Evolutionary conservation across 2,888 invertebrate species (phyloP).

Genomic region (Lacanobia oleracea): DNA sequence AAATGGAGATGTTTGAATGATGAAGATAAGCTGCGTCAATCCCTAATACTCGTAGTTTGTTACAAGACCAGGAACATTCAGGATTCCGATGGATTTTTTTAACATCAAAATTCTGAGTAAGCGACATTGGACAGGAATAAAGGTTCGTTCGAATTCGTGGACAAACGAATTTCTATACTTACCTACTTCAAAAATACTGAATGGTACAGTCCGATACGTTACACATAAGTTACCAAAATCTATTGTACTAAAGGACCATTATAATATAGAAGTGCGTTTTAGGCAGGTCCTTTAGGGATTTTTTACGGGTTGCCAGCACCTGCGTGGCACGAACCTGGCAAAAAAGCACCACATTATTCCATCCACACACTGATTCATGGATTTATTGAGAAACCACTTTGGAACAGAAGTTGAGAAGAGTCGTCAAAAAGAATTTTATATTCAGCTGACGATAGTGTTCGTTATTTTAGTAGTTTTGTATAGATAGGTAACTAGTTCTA

Average conservation of each 20-base stretch:
- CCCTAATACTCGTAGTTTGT: too few species aligned
- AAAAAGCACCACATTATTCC: slow-evolving; percentile 75
- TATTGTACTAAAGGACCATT: slow-evolving; percentile 59
- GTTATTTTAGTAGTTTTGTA: neutral
- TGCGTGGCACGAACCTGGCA: slow-evolving; percentile 86
- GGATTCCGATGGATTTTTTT: neutral
- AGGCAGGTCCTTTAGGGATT: slow-evolving; percentile 73
- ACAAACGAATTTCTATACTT: slow-evolving; percentile 22
- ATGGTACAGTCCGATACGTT: slow-evolving; percentile 59
- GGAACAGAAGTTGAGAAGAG: slow-evolving; percentile 67
- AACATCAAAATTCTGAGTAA: slow-evolving; percentile 6
- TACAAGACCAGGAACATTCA: neutral
- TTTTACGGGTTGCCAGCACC: slow-evolving; percentile 79
- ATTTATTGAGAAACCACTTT: slow-evolving; percentile 74
- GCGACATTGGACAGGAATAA: slow-evolving; percentile 23
- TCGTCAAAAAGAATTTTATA: neutral
- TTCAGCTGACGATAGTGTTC: neutral
- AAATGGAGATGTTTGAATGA: neutral
- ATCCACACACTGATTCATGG: slow-evolving; percentile 78
- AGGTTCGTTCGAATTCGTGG: slow-evolving; percentile 16
- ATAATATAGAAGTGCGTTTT: slow-evolving; percentile 69
- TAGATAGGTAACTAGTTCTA: neutral
- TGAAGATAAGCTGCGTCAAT: neutral
- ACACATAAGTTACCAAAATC: slow-evolving; percentile 68
- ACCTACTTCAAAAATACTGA: slow-evolving; percentile 60